phyloP scores from a whole-genome alignment of 2,113 vertebrate genomes.

The Perognathus longimembris region DNA sequence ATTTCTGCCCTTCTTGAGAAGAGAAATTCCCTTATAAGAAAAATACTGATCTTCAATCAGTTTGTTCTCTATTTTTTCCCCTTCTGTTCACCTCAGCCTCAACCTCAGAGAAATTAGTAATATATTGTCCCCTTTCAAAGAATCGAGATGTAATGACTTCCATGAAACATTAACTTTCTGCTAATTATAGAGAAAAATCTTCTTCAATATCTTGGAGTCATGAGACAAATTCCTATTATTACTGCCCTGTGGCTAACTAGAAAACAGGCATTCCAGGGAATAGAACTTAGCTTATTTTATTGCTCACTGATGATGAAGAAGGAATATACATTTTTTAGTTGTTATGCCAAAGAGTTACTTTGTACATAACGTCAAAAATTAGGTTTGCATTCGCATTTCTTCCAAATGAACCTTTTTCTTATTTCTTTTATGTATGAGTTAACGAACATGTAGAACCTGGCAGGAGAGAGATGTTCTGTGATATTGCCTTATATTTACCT shows the following conservation, averaged over 20 bases:
- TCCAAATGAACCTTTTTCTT: neutral
- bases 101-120: neutral
- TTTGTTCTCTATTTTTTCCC: neutral
- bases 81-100: neutral
- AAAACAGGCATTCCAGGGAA: neutral
- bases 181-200: neutral
- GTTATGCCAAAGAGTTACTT: neutral
- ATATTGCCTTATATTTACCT: no score
- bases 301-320: neutral
- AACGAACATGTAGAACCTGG: no score
- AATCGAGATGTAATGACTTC: neutral
- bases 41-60: neutral
- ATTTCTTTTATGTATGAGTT: no score
- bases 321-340: neutral
- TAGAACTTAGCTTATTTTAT: neutral
- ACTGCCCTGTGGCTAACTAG: neutral
- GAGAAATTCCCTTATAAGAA: neutral
- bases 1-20: neutral
- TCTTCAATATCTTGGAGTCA: neutral
- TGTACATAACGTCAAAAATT: conserved; percentile 19
- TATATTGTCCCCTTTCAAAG: neutral
- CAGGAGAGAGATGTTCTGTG: no score
- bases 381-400: neutral
- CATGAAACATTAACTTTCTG: neutral
- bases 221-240: neutral